Percentiles rank a stretch among this genome's conserved stretches.
These are phyloP conservation scores for Labrus mixtus DNA, from an alignment of 2,113 vertebrate genomes.

Conservation along the genomic window DNA sequence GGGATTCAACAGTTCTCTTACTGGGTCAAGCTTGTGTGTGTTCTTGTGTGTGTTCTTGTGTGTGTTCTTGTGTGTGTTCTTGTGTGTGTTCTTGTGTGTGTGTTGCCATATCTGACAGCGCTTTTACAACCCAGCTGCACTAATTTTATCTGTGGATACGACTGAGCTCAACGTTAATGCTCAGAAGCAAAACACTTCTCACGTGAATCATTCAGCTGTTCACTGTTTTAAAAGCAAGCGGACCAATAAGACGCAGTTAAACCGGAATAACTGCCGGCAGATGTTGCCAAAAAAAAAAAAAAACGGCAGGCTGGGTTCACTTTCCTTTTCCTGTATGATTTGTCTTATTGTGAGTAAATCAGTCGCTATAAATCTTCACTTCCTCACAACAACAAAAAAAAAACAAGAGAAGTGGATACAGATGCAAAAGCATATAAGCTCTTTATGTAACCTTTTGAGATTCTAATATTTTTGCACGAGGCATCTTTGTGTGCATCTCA, in stretches of 20 bases:
- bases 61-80: background rate
- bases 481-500: conserved; percentile 4
- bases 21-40: conserved; percentile 13
- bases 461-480: conserved; percentile 20
- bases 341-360: background rate
- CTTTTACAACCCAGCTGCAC: background rate
- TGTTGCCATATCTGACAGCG: background rate
- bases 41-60: conserved; percentile 4
- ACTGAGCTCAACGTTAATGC: background rate
- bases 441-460: background rate
- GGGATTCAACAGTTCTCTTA: conserved; percentile 45
- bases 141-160: background rate
- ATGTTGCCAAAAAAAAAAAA: background rate
- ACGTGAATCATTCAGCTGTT: background rate
- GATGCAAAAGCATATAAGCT: too few relatives aligned
- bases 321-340: background rate
- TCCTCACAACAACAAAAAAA: background rate
- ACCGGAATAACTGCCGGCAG: background rate
- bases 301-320: background rate
- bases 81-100: too few relatives aligned
- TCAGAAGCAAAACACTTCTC: background rate
- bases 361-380: background rate
- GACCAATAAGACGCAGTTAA: background rate
- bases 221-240: background rate
- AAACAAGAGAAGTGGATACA: background rate